A percentile compares a stretch with the other conserved stretches of the same genome.
Evolutionary conservation across 2,888 invertebrate genomes (phyloP).

Genomic region (Parnassius glacialis): DNA sequence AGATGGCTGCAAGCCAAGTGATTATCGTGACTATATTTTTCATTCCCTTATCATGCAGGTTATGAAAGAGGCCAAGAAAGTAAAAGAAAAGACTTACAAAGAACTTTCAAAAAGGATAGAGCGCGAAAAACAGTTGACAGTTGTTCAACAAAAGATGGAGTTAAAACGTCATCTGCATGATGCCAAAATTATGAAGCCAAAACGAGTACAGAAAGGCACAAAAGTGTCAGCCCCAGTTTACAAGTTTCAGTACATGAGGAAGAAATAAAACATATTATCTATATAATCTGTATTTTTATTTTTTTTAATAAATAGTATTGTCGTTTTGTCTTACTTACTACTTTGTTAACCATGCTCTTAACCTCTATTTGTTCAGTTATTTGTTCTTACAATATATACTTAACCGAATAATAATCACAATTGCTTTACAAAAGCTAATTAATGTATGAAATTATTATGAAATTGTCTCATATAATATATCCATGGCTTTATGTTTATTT

Average conservation of each 20-base stretch:
- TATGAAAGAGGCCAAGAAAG: slow-evolving; percentile 76
- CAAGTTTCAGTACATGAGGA: slow-evolving; percentile 90
- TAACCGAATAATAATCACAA: slow-evolving; percentile 23
- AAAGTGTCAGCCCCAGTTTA: slow-evolving; percentile 87
- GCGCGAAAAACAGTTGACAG: slow-evolving; percentile 86
- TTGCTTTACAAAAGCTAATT: slow-evolving; percentile 14
- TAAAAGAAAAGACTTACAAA: slow-evolving; percentile 84
- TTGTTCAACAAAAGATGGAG: slow-evolving; percentile 90
- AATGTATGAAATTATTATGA: slow-evolving; percentile 15
- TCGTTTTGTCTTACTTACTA: slow-evolving; percentile 25
- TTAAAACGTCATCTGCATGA: slow-evolving; percentile 85
- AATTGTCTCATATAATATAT: not conserved
- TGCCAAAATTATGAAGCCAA: slow-evolving; percentile 84
- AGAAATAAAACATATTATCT: slow-evolving; percentile 78
- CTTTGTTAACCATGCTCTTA: slow-evolving; percentile 26
- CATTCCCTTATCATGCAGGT: slow-evolving; percentile 40
- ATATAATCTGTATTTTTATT: slow-evolving; percentile 28
- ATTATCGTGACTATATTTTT: not conserved
- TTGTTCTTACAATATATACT: slow-evolving; percentile 21
- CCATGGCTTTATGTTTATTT: too few species aligned
- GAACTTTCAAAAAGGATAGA: slow-evolving; percentile 88
- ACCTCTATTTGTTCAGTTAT: slow-evolving; percentile 9
- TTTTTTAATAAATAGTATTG: slow-evolving; percentile 40
- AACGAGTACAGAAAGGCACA: slow-evolving; percentile 82
- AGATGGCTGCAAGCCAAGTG: too few species aligned